Evolutionary conservation across 92 coral and sea anemone species (phyloP), one percentile per base, ranked within the genome.

Genomic region (Ricordea florida): DNA sequence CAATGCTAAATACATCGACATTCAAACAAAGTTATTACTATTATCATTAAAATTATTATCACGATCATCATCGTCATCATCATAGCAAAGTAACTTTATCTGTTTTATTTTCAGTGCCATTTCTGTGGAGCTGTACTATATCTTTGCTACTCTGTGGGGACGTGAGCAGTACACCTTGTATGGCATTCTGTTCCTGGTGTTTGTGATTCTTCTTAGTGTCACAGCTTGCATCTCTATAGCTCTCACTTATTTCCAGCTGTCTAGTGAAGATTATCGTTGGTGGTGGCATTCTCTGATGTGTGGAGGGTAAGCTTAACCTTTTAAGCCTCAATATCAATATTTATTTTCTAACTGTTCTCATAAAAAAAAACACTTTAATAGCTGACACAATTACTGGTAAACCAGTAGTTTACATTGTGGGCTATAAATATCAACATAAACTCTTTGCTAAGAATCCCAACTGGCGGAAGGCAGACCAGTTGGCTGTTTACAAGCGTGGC

Each of bases 101-200:
- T 10, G 10, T 18, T 21, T 23, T 29, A 38, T 57, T 64, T 67
- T 6, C 88, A 94, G 98, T 70, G 98, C 98, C 0, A 94, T 89
- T 23, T 91, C 98, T 32, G 98, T 94, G 80, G 98, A 94, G 73
- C 50, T 94, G 82, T 94, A 94, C 85, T 94, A 94, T 76, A 94
- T 94, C 66, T 94, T 94, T 42, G 81, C 98, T 29, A 94, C 98
- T 1, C 67, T 94, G 78, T 94, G 98, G 98, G 98, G 98, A 23
- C 97, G 97, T 32, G 98, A 94, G 50, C 98, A 94, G 74, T 94
- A 94, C 85, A 94, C 98, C 13, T 63, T 94, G 56, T 94, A 94
- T 51, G 98, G 98, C 10, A 94, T 94, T 50, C 83, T 94, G 29
- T 58, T 94, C 61, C 38, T 94, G 22, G 98, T 89, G 8, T 94